phyloP scores from a whole-genome alignment of 1,140 invertebrate genomes.

The Musca vetustissima region DNA sequence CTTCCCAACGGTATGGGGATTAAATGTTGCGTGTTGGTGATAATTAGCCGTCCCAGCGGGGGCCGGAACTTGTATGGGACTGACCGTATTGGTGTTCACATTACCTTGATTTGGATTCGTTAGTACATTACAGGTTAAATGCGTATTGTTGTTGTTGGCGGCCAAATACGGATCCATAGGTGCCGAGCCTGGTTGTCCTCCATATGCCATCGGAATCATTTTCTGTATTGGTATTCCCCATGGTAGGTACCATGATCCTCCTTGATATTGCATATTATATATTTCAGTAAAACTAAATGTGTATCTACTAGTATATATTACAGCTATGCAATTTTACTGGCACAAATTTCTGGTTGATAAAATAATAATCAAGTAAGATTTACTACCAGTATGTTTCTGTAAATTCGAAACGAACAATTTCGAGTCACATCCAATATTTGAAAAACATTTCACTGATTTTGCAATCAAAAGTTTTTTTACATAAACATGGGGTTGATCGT shows the following conservation, averaged over 20 bases:
- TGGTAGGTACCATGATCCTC: slow-evolving; percentile 59
- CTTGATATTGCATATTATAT: slow-evolving; percentile 57
- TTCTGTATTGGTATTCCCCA: slow-evolving; percentile 61
- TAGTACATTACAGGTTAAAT: slow-evolving; percentile 40
- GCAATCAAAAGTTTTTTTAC: too few relatives aligned
- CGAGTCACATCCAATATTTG: too few relatives aligned
- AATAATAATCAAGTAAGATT: too few relatives aligned
- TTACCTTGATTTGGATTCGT: slow-evolving; percentile 35
- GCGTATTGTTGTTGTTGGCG: slow-evolving; percentile 30
- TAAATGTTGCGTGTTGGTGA: slow-evolving; percentile 33
- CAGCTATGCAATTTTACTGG: too few relatives aligned
- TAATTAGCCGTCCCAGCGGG: slow-evolving; percentile 46
- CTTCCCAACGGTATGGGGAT: slow-evolving; percentile 36
- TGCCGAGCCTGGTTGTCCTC: slow-evolving; percentile 19
- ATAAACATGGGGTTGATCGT: too few relatives aligned
- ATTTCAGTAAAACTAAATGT: background rate
- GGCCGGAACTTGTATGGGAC: slow-evolving; percentile 8
- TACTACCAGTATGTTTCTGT: too few relatives aligned
- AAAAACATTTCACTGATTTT: too few relatives aligned
- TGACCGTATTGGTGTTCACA: slow-evolving; percentile 19
- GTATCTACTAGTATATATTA: too few relatives aligned
- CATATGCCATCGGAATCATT: slow-evolving; percentile 56
- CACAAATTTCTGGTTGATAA: too few relatives aligned
- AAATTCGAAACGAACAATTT: too few relatives aligned
- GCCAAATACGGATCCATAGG: slow-evolving; percentile 20